These are phyloP conservation scores for Tragelaphus strepsiceros DNA, from an alignment of 2,113 vertebrate species.

Conservation along the genomic window DNA sequence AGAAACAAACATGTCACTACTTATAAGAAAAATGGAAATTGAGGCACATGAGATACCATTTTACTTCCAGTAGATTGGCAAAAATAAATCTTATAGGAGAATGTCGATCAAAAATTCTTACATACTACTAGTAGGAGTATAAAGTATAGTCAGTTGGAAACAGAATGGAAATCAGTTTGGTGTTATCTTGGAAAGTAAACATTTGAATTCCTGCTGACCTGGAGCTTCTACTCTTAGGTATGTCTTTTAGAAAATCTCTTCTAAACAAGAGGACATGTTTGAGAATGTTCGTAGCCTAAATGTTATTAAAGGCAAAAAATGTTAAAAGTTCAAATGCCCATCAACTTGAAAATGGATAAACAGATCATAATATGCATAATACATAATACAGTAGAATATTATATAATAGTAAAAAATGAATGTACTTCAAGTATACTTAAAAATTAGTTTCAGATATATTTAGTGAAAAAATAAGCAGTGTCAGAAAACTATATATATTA, in stretches of 20 bases:
- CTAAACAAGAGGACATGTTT: not conserved
- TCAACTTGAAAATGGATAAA: not conserved
- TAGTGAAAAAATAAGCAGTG: not conserved
- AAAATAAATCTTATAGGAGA: not conserved
- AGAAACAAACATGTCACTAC: not conserved
- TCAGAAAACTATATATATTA: not conserved
- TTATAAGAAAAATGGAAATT: not conserved
- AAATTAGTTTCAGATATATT: not conserved
- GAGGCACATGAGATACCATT: not conserved
- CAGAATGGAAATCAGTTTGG: not conserved
- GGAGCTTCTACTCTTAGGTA: not conserved
- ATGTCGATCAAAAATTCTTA: not conserved
- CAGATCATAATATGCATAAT: not conserved
- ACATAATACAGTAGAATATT: not conserved
- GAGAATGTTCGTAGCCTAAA: not conserved
- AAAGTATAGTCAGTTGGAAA: not conserved
- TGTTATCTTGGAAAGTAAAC: not conserved
- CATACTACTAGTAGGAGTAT: not conserved
- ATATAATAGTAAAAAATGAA: not conserved
- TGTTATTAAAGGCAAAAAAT: not conserved
- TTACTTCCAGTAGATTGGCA: not conserved
- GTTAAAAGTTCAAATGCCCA: not conserved
- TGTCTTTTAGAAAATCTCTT: not conserved
- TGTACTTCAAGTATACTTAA: not conserved
- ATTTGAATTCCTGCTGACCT: not conserved